Base-by-base conservation (phyloP, 1,140 invertebrate genomes). In the Microvelia longipes region DNA sequence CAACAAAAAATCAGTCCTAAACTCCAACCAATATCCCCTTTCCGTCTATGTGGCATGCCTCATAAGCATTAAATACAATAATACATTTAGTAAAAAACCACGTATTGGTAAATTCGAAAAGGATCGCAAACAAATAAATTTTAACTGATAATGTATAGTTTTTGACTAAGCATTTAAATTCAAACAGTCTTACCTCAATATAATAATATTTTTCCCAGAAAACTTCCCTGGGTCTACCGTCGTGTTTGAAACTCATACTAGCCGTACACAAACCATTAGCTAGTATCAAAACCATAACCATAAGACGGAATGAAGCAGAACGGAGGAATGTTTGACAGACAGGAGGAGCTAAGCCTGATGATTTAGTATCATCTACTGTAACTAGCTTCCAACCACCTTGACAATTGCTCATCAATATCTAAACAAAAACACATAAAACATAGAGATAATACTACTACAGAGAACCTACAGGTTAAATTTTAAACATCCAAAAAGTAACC, bases 221-320 rank as follows among this genome's bases (percentile, higher is more conserved):
- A 65, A 89, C 86, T 75, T 88, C 81, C 72, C 90, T 77, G 15
- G 90, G 88, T 77, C 88, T 80, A 70, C 89, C 88, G 78, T 96
- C 92, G 76, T 98, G 94, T 78, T 95, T 91, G 79, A 98, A 98
- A 71, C 89, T 88, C 86, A 99, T 93, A n/a, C 92, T 95, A 1
- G 97, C 94, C 11, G 94, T 96, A 5, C 95, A 92, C 35, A 97
- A 87, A 13, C 94, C 96, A 82, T 98, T 98, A 11, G 93, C 91
- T 50, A 99, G 81, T 61, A 99, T 96, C 0, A 96, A 88, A 2
- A 90, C 85, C 89, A 99, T 96, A 0, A 98, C 90, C 60, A 98
- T 81, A 72, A 97, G 87, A 2, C 97, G 90, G 80, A 92, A 93
- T 71, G 90, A 89, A 0, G 96, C 94, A 13, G 93, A 96, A 35